These are phyloP conservation scores for Cryptosula pallasiana DNA, from an alignment of 2,888 invertebrate genomes.

Conservation along the genomic window DNA sequence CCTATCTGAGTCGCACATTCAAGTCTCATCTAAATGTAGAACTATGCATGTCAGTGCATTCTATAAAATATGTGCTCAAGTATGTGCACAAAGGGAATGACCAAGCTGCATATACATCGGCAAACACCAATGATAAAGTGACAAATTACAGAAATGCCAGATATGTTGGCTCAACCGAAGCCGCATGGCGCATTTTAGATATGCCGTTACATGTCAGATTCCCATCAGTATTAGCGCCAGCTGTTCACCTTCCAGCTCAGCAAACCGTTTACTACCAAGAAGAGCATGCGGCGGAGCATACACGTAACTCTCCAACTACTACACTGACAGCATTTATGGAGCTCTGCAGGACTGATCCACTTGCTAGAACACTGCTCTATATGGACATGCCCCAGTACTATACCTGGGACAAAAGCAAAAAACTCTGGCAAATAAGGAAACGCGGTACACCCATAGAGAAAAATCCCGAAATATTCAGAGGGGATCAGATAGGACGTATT, in stretches of 20 bases:
- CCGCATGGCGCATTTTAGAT: conserved; percentile 27
- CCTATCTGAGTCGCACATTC: conserved; percentile 34
- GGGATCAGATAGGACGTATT: not conserved
- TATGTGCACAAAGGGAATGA: not conserved
- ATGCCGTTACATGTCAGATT: not conserved
- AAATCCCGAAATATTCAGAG: not conserved
- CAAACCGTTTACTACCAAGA: not conserved
- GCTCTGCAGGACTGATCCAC: not conserved
- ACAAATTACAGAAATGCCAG: not conserved
- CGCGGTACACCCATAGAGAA: not conserved
- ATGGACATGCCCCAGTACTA: not conserved
- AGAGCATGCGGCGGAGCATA: not conserved
- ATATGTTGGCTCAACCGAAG: conserved; percentile 36
- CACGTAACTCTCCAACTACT: not conserved
- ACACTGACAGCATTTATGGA: not conserved
- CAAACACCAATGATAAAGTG: not conserved
- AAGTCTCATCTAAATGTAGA: conserved; percentile 48
- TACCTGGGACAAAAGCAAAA: not conserved
- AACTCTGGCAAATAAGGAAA: not conserved
- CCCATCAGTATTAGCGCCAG: not conserved
- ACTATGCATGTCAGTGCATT: not conserved
- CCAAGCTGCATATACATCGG: not conserved
- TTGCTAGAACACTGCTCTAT: not conserved
- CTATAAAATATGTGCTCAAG: not conserved
- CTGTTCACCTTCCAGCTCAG: not conserved